phyloP scores from a whole-genome alignment of 2,888 invertebrate genomes.

The Trissoscelio sp. region DNA sequence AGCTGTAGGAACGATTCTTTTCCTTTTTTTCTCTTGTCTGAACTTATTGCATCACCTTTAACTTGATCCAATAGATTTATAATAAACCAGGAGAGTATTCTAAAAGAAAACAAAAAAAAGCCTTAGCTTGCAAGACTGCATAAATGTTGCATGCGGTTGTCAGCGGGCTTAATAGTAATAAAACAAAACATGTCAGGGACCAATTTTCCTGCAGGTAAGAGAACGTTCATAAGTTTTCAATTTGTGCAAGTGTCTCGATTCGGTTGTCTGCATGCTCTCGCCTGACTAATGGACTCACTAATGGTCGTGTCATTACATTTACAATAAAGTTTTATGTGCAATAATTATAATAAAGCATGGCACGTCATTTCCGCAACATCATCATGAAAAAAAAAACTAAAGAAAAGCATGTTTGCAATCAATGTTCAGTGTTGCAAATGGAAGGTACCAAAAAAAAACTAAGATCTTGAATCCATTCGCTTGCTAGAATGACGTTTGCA shows the following conservation, averaged over 20 bases:
- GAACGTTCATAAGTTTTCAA: constrained; percentile 47
- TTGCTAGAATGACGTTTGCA: constrained; percentile 66
- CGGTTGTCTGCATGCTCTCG: constrained; percentile 45
- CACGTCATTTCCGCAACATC: constrained; percentile 26
- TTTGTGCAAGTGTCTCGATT: constrained; percentile 21
- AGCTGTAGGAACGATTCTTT: constrained; percentile 22
- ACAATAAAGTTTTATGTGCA: not conserved
- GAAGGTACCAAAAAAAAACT: not conserved
- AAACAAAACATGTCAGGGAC: constrained; percentile 16
- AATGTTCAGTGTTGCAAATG: constrained; percentile 20
- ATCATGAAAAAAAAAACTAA: not conserved
- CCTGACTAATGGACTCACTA: constrained; percentile 41
- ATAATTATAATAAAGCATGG: constrained; percentile 27
- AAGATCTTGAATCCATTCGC: constrained; percentile 23
- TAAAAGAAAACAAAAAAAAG: too few relatives aligned
- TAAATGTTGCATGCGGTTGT: constrained; percentile 41
- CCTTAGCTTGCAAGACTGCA: constrained; percentile 9
- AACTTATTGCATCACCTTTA: not conserved
- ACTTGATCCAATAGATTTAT: too few relatives aligned
- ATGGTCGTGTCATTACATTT: constrained; percentile 11
- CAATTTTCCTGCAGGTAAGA: constrained; percentile 54
- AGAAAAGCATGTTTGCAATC: constrained; percentile 13
- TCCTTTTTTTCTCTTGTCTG: constrained; percentile 39
- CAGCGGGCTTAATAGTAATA: constrained; percentile 18
- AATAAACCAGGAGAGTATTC: too few relatives aligned